A percentile compares a stretch with the other conserved stretches of the same genome.
Conservation (phyloP, 2,113 vertebrate species). For the Rhegmatorhina hoffmannsi region DNA sequence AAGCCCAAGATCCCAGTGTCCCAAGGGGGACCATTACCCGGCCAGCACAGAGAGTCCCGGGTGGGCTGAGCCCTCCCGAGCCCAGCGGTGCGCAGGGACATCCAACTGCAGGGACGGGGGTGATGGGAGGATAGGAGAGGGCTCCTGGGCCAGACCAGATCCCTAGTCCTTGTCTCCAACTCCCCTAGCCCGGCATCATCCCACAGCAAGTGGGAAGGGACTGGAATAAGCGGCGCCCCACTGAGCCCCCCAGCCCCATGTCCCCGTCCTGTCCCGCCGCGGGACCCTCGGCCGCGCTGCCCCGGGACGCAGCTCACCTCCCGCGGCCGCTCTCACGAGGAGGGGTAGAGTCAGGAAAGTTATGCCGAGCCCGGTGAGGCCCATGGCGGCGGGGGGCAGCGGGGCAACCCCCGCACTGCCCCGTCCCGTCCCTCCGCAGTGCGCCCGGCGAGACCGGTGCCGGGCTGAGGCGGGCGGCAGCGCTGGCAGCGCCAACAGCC, state of each 20-base stretch:
- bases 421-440: slow-evolving; percentile 22
- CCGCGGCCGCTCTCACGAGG: slow-evolving; percentile 30
- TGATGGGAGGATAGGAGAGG: not conserved
- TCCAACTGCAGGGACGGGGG: not conserved
- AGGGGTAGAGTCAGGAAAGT: slow-evolving; percentile 61
- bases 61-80: not conserved
- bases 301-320: slow-evolving; percentile 38
- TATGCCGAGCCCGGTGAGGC: not conserved
- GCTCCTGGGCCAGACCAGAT: not conserved
- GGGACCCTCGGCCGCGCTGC: not conserved
- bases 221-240: not conserved
- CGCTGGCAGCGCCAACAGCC: slow-evolving; percentile 37
- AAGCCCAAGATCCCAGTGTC: not conserved
- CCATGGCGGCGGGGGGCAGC: not conserved
- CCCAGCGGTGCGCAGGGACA: accelerated
- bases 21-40: not conserved
- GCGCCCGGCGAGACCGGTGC: not conserved
- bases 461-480: not conserved
- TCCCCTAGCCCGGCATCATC: not conserved
- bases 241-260: accelerated
- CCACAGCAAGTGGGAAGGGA: not conserved
- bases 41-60: not conserved
- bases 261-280: not conserved
- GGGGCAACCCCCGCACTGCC: not conserved
- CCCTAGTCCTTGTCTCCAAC: not conserved